Evolutionary conservation across 2,888 invertebrate species (phyloP).

Genomic region (Crematogaster levior): DNA sequence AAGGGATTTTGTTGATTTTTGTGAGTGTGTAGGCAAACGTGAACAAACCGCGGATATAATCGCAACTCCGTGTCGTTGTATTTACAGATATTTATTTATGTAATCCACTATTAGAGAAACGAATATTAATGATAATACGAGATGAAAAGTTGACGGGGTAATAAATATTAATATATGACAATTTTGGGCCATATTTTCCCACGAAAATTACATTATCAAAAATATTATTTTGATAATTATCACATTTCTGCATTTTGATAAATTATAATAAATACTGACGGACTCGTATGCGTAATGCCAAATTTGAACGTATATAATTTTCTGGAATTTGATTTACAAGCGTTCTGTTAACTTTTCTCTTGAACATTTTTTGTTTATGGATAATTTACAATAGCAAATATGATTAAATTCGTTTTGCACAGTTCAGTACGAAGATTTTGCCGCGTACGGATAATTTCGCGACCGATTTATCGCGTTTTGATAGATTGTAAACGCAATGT

Average conservation of each 20-base stretch:
- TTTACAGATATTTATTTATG: slow-evolving; percentile 50
- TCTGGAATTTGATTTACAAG: background rate
- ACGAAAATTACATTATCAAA: slow-evolving; percentile 18
- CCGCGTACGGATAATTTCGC: slow-evolving; percentile 25
- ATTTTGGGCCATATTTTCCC: slow-evolving; percentile 18
- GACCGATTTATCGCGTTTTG: slow-evolving; percentile 41
- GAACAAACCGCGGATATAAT: slow-evolving; percentile 22
- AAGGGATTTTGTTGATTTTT: slow-evolving; percentile 28
- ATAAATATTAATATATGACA: slow-evolving; percentile 42
- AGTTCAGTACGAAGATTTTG: slow-evolving; percentile 9
- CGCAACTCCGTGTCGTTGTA: slow-evolving; percentile 21
- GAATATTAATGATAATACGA: slow-evolving; percentile 39
- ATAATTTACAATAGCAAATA: background rate
- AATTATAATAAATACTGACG: background rate
- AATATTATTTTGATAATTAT: slow-evolving; percentile 19
- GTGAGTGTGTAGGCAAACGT: background rate
- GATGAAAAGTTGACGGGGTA: slow-evolving; percentile 8
- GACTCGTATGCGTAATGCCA: background rate
- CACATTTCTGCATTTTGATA: background rate
- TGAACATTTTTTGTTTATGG: background rate
- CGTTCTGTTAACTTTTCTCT: background rate
- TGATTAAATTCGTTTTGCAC: background rate
- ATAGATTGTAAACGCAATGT: slow-evolving; percentile 51
- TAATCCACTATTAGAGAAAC: slow-evolving; percentile 30
- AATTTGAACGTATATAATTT: background rate